These are phyloP conservation scores for Trematomus loennbergii DNA, from an alignment of 2,113 vertebrate species.

Conservation along the genomic window DNA sequence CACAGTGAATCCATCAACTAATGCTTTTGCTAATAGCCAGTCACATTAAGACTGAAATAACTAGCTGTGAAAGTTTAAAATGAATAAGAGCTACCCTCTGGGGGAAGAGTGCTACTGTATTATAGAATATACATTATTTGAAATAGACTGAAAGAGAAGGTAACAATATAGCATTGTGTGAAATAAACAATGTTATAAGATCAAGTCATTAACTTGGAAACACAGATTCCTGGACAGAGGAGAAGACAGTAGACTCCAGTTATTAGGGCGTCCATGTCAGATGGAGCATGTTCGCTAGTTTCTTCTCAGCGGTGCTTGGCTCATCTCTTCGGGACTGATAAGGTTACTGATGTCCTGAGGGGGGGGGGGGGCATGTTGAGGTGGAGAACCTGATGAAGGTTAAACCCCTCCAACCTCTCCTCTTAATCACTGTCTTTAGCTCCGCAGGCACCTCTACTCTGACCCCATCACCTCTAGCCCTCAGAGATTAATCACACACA, in stretches of 20 bases:
- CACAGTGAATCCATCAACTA: slow-evolving; percentile 52
- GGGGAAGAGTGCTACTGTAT: not conserved
- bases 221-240: not conserved
- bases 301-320: slow-evolving; percentile 12
- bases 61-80: slow-evolving; percentile 33
- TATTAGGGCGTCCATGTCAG: not conserved
- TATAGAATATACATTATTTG: not conserved
- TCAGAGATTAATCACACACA: slow-evolving; percentile 59
- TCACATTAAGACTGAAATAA: slow-evolving; percentile 50
- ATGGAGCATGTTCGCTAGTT: slow-evolving; percentile 8
- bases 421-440: slow-evolving; percentile 70
- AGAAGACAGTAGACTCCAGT: not conserved
- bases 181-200: slow-evolving; percentile 2
- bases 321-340: slow-evolving; percentile 39
- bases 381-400: slow-evolving; percentile 55
- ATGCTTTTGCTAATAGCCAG: slow-evolving; percentile 31
- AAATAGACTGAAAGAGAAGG: not conserved
- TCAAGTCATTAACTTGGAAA: not conserved
- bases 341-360: slow-evolving; percentile 57
- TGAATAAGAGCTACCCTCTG: slow-evolving; percentile 17
- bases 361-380: slow-evolving; percentile 25
- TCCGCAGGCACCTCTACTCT: slow-evolving; percentile 54
- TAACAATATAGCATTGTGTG: not conserved
- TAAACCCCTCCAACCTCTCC: slow-evolving; percentile 51
- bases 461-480: slow-evolving; percentile 59